Evolutionary conservation across 2,888 invertebrate genomes (phyloP).

Genomic region (Macropis europaea): DNA sequence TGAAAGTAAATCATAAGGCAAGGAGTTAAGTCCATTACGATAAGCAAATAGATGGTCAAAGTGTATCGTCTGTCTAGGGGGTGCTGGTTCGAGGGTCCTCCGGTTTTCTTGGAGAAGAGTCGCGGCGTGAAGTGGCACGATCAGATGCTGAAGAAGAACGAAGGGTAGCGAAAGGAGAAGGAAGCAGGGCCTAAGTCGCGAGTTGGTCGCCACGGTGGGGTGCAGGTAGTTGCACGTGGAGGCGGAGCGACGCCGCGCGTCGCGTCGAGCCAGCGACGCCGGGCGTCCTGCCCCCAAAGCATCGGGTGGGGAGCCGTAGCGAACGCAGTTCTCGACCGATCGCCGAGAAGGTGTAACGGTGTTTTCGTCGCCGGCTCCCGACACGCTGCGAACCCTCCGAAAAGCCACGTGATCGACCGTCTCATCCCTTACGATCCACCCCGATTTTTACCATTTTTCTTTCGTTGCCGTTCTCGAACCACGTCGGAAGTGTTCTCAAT

Average conservation of each 20-base stretch:
- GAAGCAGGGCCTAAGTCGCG: constrained; percentile 5
- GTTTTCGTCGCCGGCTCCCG: constrained; percentile 40
- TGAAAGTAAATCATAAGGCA: constrained; percentile 14
- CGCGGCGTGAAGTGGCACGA: constrained; percentile 28
- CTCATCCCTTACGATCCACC: neutral
- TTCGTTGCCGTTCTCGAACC: neutral
- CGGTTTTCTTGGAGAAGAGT: neutral
- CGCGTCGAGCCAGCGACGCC: constrained; percentile 59
- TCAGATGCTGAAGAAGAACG: constrained; percentile 11
- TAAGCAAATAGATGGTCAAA: constrained; percentile 13
- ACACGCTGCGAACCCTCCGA: constrained; percentile 15
- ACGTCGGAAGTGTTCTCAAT: neutral
- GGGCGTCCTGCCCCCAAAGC: constrained; percentile 65
- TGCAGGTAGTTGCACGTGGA: constrained; percentile 66
- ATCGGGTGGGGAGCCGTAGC: constrained; percentile 68
- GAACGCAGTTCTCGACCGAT: constrained; percentile 75
- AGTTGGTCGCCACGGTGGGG: neutral
- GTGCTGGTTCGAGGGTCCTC: neutral
- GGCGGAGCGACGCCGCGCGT: constrained; percentile 78
- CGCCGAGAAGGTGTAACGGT: constrained; percentile 71
- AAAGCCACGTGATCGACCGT: constrained; percentile 51
- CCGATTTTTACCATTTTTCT: neutral
- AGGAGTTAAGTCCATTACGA: neutral
- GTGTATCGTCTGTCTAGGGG: neutral
- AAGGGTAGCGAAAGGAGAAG: constrained; percentile 14